Base-by-base conservation (phyloP, 2,113 vertebrate species). In the Rhipidura dahli region DNA sequence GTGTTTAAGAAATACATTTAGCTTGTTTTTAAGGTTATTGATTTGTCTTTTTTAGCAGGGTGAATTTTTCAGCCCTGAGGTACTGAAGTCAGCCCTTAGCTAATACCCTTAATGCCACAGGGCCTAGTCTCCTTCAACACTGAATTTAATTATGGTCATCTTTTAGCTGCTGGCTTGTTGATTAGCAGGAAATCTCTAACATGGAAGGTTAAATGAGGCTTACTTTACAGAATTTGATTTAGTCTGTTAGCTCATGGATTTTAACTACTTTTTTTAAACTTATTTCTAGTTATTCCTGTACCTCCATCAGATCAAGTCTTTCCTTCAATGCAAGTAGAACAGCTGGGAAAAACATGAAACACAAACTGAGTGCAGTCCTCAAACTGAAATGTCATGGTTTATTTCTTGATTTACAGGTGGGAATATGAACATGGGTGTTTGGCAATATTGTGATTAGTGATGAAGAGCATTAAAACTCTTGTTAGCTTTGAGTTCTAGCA, bases 361-460 rank as follows among this genome's bases (percentile, higher is more conserved):
- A 93, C 70, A 99, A 99, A 94, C 96, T 99, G 53, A 89, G 98
- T 72, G 70, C 87, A 1, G 93, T 99, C 85, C 94, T 99, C 63
- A 97, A 97, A 93, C 97, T 99, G 71, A 99, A 99, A 94, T 99
- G 98, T 68, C 98, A 99, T 15, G 7, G 93, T 49, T 95, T 99
- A 49, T 98, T 99, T 53, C 92, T 99, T 89, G 98, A 99, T 93
- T 94, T 99, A 69, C 98, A 98, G 98, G 99, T 99, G 40, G 59
- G 97, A 57, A n/a, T 37, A 39, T 35, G 15, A 42, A 93, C 85
- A 75, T 15, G 4, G 21, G 37, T 85, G 13, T 70, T 85, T 93
- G 47, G 49, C 30, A 73, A 40, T 77, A 23, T 6, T 90, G 40
- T 63, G 22, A 28, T 91, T 51, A 83, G 42, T 83, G 45, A 26